Conservation (phyloP, 2,113 vertebrate genomes). For the Ranitomeya imitator region DNA sequence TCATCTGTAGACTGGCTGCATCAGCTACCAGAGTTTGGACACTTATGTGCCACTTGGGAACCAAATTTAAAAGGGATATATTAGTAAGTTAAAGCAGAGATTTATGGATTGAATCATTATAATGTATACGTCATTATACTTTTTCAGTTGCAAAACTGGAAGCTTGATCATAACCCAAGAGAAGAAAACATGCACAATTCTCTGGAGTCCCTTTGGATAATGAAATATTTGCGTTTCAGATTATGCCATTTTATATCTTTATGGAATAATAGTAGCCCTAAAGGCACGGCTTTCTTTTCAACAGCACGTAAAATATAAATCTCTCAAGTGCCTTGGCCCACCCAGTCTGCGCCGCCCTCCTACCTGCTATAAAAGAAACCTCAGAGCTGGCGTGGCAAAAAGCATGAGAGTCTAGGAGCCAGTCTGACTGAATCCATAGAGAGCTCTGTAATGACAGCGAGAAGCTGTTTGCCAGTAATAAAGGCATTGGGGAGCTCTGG, state of each 20-base stretch:
- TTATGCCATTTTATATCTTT: constrained; percentile 24
- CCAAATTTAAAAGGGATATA: too few relatives aligned
- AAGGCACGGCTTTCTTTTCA: constrained; percentile 11
- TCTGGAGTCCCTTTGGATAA: constrained; percentile 45
- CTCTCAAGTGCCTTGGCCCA: constrained; percentile 10
- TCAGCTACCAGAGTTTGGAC: too few relatives aligned
- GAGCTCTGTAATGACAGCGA: neutral
- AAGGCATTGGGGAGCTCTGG: neutral
- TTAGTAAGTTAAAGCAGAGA: too few relatives aligned
- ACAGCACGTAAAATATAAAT: constrained; percentile 25
- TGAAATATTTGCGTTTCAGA: constrained; percentile 40
- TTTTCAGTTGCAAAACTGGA: neutral
- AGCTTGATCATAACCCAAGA: neutral
- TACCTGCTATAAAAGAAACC: constrained; percentile 31
- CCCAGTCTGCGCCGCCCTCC: neutral
- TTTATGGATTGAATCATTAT: too few relatives aligned
- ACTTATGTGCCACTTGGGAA: too few relatives aligned
- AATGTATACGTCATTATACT: neutral
- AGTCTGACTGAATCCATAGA: neutral
- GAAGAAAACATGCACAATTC: neutral
- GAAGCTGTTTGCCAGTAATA: constrained; percentile 8
- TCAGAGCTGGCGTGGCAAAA: constrained; percentile 20
- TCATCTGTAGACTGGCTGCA: too few relatives aligned
- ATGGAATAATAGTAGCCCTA: constrained; percentile 17
- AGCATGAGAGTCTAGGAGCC: neutral